Conservation (phyloP, 2,888 invertebrate species). For the Piscicola geometra region DNA sequence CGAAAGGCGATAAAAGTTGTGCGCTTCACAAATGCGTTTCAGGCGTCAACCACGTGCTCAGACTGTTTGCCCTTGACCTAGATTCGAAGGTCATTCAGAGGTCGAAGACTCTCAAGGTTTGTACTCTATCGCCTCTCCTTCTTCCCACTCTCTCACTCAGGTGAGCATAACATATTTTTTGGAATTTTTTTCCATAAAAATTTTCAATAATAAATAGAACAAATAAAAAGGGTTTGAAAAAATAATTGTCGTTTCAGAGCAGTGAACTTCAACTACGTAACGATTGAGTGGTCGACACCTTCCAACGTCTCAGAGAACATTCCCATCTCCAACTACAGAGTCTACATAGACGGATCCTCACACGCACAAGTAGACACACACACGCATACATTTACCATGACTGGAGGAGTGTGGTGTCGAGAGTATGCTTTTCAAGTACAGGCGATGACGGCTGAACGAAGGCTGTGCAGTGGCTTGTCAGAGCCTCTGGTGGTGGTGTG, state of each 20-base stretch:
- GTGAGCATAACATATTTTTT: slow-evolving; percentile 1
- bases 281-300: slow-evolving; percentile 56
- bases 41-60: slow-evolving; percentile 54
- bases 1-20: slow-evolving; percentile 51
- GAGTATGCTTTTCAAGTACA: slow-evolving; percentile 56
- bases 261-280: slow-evolving; percentile 56
- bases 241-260: slow-evolving; percentile 45
- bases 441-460: slow-evolving; percentile 52
- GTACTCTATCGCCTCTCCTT: slow-evolving; percentile 55
- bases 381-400: slow-evolving; percentile 50
- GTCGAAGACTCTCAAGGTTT: slow-evolving; percentile 52
- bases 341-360: slow-evolving; percentile 54
- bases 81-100: slow-evolving; percentile 51
- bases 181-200: background rate
- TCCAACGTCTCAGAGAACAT: slow-evolving; percentile 53
- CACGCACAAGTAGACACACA: background rate
- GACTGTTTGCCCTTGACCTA: slow-evolving; percentile 48
- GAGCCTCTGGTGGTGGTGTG: slow-evolving; percentile 54
- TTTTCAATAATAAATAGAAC: background rate
- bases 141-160: slow-evolving; percentile 52
- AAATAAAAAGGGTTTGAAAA: background rate
- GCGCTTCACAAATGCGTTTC: slow-evolving; percentile 55
- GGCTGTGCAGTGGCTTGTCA: slow-evolving; percentile 53
- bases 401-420: slow-evolving; percentile 54
- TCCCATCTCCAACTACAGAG: slow-evolving; percentile 54